Evolutionary conservation across 2,113 vertebrate species (phyloP).

Genomic region (Odocoileus hemionus): DNA sequence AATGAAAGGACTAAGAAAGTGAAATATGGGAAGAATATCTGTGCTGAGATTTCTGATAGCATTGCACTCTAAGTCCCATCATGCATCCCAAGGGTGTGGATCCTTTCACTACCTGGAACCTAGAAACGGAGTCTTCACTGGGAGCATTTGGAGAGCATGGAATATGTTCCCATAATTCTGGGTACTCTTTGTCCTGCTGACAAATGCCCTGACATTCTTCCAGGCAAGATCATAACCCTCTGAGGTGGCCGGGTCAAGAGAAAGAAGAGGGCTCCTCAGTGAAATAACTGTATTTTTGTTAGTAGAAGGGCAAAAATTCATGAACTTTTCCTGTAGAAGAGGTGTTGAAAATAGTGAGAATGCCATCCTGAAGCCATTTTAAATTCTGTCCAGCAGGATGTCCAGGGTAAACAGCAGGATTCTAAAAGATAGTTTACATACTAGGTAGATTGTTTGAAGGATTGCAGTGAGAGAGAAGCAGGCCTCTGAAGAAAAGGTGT

Average conservation of each 20-base stretch:
- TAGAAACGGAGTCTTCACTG: not conserved
- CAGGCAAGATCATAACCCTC: not conserved
- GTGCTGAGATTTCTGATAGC: not conserved
- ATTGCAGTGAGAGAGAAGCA: not conserved
- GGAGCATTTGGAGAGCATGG: not conserved
- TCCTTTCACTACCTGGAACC: not conserved
- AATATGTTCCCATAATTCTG: not conserved
- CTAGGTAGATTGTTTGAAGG: not conserved
- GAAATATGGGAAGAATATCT: not conserved
- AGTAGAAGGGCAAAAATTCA: not conserved
- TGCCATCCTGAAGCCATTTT: not conserved
- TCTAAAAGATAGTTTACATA: not conserved
- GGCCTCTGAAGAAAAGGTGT: not conserved
- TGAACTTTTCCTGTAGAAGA: not conserved
- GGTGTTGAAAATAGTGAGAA: not conserved
- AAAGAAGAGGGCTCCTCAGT: not conserved
- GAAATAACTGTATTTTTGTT: not conserved
- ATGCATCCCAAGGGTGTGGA: rapidly evolving
- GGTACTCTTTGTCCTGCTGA: not conserved
- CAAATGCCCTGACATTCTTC: not conserved
- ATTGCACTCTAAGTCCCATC: not conserved
- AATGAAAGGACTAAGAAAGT: not conserved
- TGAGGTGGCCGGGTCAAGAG: not conserved
- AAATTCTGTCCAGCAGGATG: not conserved
- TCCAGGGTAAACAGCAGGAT: not conserved